phyloP scores from a whole-genome alignment of 92 coral and sea anemone genomes.

The Epizoanthus scotinus region DNA sequence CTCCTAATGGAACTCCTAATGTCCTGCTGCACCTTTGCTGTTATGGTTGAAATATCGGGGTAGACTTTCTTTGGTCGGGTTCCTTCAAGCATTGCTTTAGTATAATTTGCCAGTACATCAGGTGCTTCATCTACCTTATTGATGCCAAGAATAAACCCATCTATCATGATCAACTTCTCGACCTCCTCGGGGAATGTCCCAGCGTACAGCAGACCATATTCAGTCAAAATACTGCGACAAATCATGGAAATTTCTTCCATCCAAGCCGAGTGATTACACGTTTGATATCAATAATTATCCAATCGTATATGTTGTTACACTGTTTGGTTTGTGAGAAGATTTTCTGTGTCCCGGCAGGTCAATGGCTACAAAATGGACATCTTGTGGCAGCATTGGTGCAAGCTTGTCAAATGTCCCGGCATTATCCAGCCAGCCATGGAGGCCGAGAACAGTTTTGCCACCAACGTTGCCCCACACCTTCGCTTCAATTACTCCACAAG shows the following conservation, averaged over 20 bases:
- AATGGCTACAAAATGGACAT: conserved; percentile 63
- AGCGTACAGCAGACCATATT: conserved; percentile 59
- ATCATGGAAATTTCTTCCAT: conserved; percentile 73
- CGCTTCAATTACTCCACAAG: conserved; percentile 78
- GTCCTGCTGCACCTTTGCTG: conserved; percentile 2
- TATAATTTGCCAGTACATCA: conserved; percentile 7
- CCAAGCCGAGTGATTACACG: conserved; percentile 65
- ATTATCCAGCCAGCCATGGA: conserved; percentile 83
- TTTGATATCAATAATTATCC: conserved; percentile 66
- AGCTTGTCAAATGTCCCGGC: conserved; percentile 74
- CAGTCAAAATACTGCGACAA: conserved; percentile 69
- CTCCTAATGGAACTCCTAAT: background rate
- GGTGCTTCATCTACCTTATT: background rate
- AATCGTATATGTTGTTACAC: conserved; percentile 53
- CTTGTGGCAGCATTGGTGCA: conserved; percentile 64
- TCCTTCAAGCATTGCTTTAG: conserved; percentile 23
- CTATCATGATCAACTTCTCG: conserved; percentile 49
- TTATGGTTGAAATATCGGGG: conserved; percentile 15
- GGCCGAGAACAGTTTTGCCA: conserved; percentile 67
- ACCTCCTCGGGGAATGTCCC: conserved; percentile 69
- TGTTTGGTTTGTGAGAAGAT: conserved; percentile 69
- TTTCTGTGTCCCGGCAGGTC: conserved; percentile 82
- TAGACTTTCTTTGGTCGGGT: background rate
- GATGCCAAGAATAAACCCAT: conserved; percentile 7
- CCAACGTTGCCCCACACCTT: conserved; percentile 65